phyloP scores from a whole-genome alignment of 2,113 vertebrate genomes.

The Chroicocephalus ridibundus region DNA sequence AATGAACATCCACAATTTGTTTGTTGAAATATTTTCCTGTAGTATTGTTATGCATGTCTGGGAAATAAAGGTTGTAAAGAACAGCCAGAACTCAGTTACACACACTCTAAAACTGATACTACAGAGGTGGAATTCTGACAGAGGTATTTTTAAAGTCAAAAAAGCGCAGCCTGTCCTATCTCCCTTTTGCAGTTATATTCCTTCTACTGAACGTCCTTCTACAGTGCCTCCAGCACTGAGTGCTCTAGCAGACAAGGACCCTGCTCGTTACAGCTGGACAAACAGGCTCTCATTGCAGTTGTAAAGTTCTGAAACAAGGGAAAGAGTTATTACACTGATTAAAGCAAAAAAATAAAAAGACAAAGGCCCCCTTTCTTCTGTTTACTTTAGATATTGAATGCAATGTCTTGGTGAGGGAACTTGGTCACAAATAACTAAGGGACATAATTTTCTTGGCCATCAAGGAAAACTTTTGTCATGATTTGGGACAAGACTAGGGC shows the following conservation, averaged over 20 bases:
- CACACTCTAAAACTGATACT: background rate
- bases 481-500: background rate
- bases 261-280: constrained; percentile 1
- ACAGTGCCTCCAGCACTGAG: background rate
- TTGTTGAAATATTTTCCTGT: constrained; percentile 6
- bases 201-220: background rate
- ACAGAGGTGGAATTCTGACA: background rate
- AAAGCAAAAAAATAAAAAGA: background rate
- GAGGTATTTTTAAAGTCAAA: background rate
- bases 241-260: background rate
- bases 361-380: background rate
- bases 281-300: background rate
- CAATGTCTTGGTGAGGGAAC: background rate
- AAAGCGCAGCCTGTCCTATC: background rate
- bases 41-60: background rate
- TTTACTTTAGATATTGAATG: constrained; percentile 23
- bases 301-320: background rate
- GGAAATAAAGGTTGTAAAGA: background rate
- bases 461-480: background rate
- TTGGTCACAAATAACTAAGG: background rate
- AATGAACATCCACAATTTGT: constrained; percentile 10
- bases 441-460: background rate
- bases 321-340: background rate
- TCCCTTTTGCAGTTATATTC: background rate
- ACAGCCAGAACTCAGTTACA: background rate